Evolutionary conservation across 2,113 vertebrate species (phyloP), one percentile per base, ranked within the genome.

Genomic region (Lutjanus erythropterus): DNA sequence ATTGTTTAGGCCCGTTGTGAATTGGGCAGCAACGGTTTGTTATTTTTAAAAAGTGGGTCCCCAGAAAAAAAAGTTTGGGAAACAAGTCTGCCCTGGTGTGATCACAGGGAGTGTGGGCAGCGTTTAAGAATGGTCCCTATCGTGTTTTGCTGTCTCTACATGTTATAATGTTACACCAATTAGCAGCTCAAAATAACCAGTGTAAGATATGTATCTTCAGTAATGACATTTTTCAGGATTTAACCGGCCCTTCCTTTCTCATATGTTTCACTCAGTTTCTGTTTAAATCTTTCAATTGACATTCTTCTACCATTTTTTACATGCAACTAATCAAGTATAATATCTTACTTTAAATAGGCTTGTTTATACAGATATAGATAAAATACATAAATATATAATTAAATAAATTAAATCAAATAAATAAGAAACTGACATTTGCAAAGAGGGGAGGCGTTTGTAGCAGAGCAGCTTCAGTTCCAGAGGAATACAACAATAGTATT

Each of bases 141-240:
- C 50, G 33, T 12, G 16, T 81, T 73, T 55, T 82, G 50, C 65
- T 42, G 65, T 19, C 15, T 6, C 44, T 55, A 31, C 65, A 4
- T 29, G 27, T 67, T 67, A 61, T 61, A 23, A 42, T n/a, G 60
- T 44, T 75, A 70, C 21, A n/a, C 0, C 0, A 37, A 70, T 66
- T 27, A 59, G 25, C 1, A 53, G 66, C 83, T 73, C 18, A 68
- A 81, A 85, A 77, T 69, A 81, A 69, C 70, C 10, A 29, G 46
- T 29, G 14, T 35, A 41, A 69, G 62, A 85, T 23, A 72, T 68
- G 47, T 0, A 70, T 75, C 58, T 49, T 59, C 39, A 70, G 44
- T 44, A 47, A 5, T 8, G 11, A 42, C 1, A 52, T 42, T 44
- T 29, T 53, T 55, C 1, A 25, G 33, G 29, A 56, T 56, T 56